Evolutionary conservation across 1,140 invertebrate species (phyloP).

Genomic region (Drosophila azteca): DNA sequence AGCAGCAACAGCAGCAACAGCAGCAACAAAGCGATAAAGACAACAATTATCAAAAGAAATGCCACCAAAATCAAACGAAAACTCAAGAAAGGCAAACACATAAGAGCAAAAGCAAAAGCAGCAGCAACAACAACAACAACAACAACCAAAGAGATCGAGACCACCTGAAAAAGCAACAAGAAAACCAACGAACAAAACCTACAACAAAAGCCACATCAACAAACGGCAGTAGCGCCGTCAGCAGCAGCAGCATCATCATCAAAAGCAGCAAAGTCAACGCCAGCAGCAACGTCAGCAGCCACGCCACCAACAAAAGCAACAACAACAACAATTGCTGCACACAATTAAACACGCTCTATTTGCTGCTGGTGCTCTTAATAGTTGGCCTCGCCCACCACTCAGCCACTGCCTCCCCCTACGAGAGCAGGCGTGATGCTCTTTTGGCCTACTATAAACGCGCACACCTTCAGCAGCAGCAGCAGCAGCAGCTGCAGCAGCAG

Average conservation of each 20-base stretch:
- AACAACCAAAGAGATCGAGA: constrained; percentile 65
- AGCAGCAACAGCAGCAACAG: too few species aligned
- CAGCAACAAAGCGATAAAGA: background rate
- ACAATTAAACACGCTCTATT: constrained; percentile 49
- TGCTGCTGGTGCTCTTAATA: constrained; percentile 54
- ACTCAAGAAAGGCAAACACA: constrained; percentile 53
- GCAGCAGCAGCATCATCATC: constrained; percentile 30
- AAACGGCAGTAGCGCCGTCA: constrained; percentile 19
- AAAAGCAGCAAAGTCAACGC: constrained; percentile 32
- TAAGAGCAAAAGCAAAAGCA: constrained; percentile 20
- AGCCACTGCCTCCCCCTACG: constrained; percentile 35
- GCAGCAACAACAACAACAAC: constrained; percentile 14
- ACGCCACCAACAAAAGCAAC: constrained; percentile 15
- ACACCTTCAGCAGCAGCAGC: constrained; percentile 50
- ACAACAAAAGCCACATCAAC: constrained; percentile 10
- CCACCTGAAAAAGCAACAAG: constrained; percentile 71
- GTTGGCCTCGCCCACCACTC: constrained; percentile 37
- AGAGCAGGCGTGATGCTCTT: constrained; percentile 63
- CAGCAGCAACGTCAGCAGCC: constrained; percentile 7
- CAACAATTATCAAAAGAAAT: constrained; percentile 67
- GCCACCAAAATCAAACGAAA: constrained; percentile 77
- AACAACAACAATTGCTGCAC: constrained; percentile 29
- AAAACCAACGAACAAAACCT: constrained; percentile 64
- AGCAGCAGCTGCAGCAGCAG: constrained; percentile 11
- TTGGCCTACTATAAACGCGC: constrained; percentile 73